Conservation (phyloP, 2,888 invertebrate genomes). For the Papilio gigon region DNA sequence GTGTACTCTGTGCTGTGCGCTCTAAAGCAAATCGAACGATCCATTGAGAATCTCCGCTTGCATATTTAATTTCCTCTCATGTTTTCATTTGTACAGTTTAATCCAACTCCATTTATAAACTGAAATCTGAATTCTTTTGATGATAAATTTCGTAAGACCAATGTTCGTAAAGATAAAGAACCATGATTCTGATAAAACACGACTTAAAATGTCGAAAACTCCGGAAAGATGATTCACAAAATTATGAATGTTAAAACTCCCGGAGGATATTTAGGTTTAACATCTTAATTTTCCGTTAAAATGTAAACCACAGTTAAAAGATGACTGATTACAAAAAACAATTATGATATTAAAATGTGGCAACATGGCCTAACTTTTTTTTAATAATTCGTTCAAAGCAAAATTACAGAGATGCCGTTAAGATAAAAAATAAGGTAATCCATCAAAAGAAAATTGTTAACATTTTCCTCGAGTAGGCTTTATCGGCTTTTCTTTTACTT, state of each 20-base stretch:
- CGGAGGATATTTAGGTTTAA: neutral
- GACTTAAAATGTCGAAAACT: neutral
- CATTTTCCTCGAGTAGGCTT: slow-evolving; percentile 14
- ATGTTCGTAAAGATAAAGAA: neutral
- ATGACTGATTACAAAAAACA: no score
- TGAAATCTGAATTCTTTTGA: neutral
- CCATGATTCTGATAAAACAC: neutral
- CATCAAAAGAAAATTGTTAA: neutral
- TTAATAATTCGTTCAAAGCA: neutral
- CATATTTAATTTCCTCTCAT: slow-evolving; percentile 17
- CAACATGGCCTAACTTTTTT: neutral
- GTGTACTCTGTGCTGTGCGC: neutral
- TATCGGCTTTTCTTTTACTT: slow-evolving; percentile 8
- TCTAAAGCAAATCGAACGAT: slow-evolving; percentile 3
- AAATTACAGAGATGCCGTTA: neutral
- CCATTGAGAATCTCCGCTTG: slow-evolving; percentile 1
- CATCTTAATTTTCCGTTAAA: neutral
- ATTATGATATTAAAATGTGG: neutral
- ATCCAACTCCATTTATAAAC: slow-evolving; percentile 5
- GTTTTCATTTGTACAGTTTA: slow-evolving; percentile 21
- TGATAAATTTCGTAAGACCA: neutral
- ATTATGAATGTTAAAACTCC: neutral
- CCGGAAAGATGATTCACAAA: neutral
- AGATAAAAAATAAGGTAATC: slow-evolving; percentile 6
- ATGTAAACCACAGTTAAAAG: no score